phyloP scores from a whole-genome alignment of 1,140 invertebrate species.

The Helicoverpa zea region DNA sequence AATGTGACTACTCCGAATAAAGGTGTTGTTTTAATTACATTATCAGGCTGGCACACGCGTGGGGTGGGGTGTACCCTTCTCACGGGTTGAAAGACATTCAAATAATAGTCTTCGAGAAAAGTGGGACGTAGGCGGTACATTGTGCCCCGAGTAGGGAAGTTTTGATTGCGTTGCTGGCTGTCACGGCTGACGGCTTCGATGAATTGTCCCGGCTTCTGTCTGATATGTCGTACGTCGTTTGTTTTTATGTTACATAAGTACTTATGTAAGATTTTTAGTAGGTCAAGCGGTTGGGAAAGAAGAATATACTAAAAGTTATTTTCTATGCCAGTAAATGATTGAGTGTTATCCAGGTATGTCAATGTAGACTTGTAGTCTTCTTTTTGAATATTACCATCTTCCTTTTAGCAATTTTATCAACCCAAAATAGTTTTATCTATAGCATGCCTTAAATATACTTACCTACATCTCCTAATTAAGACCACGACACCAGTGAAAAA shows the following conservation, averaged over 20 bases:
- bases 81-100: constrained; percentile 85
- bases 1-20: constrained; percentile 77
- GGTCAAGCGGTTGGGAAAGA: constrained; percentile 5
- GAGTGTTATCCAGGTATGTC: no score
- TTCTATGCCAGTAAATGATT: no score
- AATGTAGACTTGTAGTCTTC: no score
- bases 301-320: no score
- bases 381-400: no score
- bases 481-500: not conserved
- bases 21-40: constrained; percentile 87
- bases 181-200: constrained; percentile 70
- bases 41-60: constrained; percentile 81
- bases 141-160: constrained; percentile 67
- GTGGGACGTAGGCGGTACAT: constrained; percentile 71
- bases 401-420: no score
- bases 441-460: no score
- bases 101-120: constrained; percentile 86
- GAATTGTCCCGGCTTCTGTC: constrained; percentile 46
- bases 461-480: no score
- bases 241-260: constrained; percentile 43
- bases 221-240: constrained; percentile 43
- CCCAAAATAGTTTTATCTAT: not conserved
- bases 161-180: constrained; percentile 82
- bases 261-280: not conserved
- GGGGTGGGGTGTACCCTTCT: constrained; percentile 77